Base-by-base conservation (phyloP, 2,113 vertebrate species). In the Aplodontia rufa region DNA sequence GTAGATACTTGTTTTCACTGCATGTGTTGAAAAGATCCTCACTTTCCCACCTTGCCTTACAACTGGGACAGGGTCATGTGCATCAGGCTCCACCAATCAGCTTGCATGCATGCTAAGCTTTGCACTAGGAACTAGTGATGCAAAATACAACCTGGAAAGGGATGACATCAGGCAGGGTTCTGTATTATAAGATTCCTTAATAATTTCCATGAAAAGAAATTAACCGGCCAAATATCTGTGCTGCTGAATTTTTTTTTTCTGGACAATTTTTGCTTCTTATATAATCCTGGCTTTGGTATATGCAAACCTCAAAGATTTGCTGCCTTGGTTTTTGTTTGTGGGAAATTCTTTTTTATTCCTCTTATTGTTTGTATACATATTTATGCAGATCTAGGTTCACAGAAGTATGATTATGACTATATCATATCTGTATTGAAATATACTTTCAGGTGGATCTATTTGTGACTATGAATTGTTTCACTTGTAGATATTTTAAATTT, bases 281-380 rank as follows among this genome's bases (percentile, higher is more conserved):
- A 40, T 62, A 69, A 80, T 90, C 19, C 49, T 66, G 83, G 9
- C 24, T 93, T 82, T 40, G 80, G 22, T 28, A 78, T 53, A 80
- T 19, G 12, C 17, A 94, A 79, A 78, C 13, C 47, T 83, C 8
- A 87, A 93, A 72, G 13, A 76, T 9, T 95, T 80, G 42, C 2
- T 37, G 14, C 37, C 12, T 68, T 51, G 10, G 55, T 35, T 76
- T 91, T 60, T 40, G 64, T 49, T 71, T 58, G 35, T 8, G 35
- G 53, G 16, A 1, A 64, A 30, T 69, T 22, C 32, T 90, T 86
- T 93, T 79, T 11, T 30, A 53, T 71, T 1, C 10, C 22, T 40
- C 58, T 78, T 85, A 37, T 14, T 30, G 53, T 88, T 68, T 82
- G 22, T 88, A 53, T 83, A 89, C 90, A 90, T 79, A 95, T 76